Evolutionary conservation across 2,797 vertebrate species (phyloP).

Genomic region (Falco cherrug): DNA sequence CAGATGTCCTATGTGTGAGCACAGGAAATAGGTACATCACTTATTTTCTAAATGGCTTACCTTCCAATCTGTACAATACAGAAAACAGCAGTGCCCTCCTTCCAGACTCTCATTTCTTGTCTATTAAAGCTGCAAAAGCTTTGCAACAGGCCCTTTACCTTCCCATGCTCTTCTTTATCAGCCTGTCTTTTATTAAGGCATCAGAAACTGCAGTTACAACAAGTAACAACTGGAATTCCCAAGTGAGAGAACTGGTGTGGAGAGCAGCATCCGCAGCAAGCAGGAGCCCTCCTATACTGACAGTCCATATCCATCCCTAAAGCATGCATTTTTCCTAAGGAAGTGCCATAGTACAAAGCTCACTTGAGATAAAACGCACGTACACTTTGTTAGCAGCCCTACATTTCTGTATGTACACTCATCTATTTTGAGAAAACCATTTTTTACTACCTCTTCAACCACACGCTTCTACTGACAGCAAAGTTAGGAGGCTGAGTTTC

Average conservation of each 20-base stretch:
- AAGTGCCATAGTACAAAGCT: neutral
- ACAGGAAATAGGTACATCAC: neutral
- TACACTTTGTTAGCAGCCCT: neutral
- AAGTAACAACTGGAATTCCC: neutral
- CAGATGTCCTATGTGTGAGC: rapidly evolving
- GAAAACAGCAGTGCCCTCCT: neutral
- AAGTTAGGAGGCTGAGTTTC: neutral
- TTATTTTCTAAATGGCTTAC: neutral
- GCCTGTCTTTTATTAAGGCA: too few relatives aligned
- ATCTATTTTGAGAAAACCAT: neutral
- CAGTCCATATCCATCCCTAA: neutral
- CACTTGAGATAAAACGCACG: neutral
- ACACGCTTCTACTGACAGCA: neutral
- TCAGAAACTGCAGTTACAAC: neutral
- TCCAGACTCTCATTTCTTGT: neutral
- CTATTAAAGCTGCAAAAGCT: neutral
- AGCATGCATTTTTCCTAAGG: neutral
- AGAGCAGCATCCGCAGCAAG: neutral
- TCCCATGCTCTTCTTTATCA: neutral
- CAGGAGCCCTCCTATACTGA: neutral
- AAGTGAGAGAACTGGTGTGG: rapidly evolving
- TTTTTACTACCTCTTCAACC: neutral
- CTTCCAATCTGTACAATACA: rapidly evolving
- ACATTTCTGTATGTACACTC: neutral
- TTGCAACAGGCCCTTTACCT: neutral